phyloP scores from a whole-genome alignment of 2,888 invertebrate species.

The Agrilus cyanescens region DNA sequence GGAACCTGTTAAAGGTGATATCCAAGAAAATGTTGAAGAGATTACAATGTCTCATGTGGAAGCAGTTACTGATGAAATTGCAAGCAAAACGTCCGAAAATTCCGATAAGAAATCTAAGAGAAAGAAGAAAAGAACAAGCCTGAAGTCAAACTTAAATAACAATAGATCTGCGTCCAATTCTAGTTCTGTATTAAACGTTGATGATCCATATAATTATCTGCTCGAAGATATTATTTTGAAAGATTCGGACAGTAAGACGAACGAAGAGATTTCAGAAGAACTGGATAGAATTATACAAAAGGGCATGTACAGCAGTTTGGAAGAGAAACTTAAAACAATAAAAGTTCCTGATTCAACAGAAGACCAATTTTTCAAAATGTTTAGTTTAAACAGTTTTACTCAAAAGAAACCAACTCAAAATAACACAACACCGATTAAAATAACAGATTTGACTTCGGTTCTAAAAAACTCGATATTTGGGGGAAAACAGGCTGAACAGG shows the following conservation, averaged over 20 bases:
- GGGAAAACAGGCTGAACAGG: background rate
- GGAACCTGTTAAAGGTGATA: too few relatives aligned
- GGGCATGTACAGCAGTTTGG: slow-evolving; percentile 31
- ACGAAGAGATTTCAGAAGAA: slow-evolving; percentile 33
- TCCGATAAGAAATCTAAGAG: slow-evolving; percentile 20
- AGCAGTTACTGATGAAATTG: too few relatives aligned
- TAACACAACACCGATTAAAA: slow-evolving; percentile 19
- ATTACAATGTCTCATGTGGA: too few relatives aligned
- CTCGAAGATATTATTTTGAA: slow-evolving; percentile 20
- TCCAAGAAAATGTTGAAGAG: too few relatives aligned
- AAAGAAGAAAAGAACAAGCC: slow-evolving; percentile 20
- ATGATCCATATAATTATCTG: slow-evolving; percentile 28
- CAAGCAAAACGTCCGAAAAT: slow-evolving; percentile 1
- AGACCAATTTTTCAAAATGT: slow-evolving; percentile 29
- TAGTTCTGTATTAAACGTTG: slow-evolving; percentile 18
- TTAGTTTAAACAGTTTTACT: slow-evolving; percentile 19
- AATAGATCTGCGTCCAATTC: slow-evolving; percentile 17
- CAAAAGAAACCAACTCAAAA: slow-evolving; percentile 14
- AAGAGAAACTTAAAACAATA: slow-evolving; percentile 30
- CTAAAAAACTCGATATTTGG: slow-evolving; percentile 7
- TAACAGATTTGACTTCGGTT: slow-evolving; percentile 22
- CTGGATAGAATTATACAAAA: slow-evolving; percentile 33
- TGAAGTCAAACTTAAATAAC: slow-evolving; percentile 5
- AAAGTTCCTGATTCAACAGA: slow-evolving; percentile 21
- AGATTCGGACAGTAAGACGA: slow-evolving; percentile 27